Base-by-base conservation (phyloP, 2,888 invertebrate species). In the Hirtodrosophila alboralis region DNA sequence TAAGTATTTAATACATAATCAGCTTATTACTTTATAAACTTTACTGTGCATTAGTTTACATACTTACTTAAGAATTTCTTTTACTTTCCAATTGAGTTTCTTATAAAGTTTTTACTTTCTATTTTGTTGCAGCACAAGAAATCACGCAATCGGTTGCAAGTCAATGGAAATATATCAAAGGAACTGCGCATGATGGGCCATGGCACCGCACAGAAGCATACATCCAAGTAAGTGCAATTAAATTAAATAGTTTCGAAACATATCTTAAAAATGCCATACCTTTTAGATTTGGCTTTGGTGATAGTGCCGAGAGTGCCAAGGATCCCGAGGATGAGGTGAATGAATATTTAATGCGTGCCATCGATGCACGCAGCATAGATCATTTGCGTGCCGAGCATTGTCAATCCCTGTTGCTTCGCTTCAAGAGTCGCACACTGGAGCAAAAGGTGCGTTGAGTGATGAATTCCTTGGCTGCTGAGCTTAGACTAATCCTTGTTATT, bases 291-390 rank as follows among this genome's bases (percentile, higher is more conserved):
- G 96, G 96, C 16, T 94, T 94, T 68, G 94, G 94, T 30, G 94
- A 95, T 58, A 92, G 91, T 49, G 91, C 91, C 16, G 95, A 95
- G 75, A 92, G 93, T 65, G 68, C 75, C 44, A 95, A 95, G 89
- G 94, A 95, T 89, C 96, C 96, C 0, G 96, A 97, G 80, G 97
- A 97, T 76, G 98, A 98, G 91, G 97, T 98, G 14, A 98, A 98
- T 89, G 98, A 98, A 81, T 98, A 98, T 90, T 92, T 99, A 75
- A 96, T 97, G 93, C 94, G 96, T 72, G 98, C 98, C 9, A 98
- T 98, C 70, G 98, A 98, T 90, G 98, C 98, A 1, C 93, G 98
- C 48, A 97, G 97, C 89, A 96, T 97, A 54, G 97, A 98, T 91
- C 93, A 95, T 45, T 92, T 98, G 48, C 92, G 97, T 49, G 93